Conservation (phyloP, 2,888 invertebrate species). For the Nephrotoma flavescens region DNA sequence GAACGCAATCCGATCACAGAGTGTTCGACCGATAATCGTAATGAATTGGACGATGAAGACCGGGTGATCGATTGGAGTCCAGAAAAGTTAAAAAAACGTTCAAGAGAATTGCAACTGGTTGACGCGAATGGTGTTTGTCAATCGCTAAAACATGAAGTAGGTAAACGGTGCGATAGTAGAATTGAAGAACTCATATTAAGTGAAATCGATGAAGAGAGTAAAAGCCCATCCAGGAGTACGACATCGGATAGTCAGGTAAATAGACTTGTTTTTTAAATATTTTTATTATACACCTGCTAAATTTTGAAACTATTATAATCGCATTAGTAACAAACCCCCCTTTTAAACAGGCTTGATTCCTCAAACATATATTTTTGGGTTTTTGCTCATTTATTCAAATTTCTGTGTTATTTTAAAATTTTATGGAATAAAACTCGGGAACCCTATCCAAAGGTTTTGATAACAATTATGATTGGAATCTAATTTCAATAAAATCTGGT, state of each 20-base stretch:
- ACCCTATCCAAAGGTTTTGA: no score
- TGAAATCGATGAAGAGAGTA: slow-evolving; percentile 36
- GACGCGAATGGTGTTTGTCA: slow-evolving; percentile 28
- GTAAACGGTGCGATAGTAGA: slow-evolving; percentile 28
- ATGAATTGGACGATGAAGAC: slow-evolving; percentile 27
- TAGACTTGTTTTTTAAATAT: slow-evolving; percentile 13
- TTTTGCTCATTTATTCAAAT: no score
- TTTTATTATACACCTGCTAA: not conserved
- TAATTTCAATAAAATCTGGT: no score
- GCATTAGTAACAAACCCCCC: no score
- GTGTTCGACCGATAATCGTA: slow-evolving; percentile 5
- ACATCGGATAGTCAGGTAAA: slow-evolving; percentile 64
- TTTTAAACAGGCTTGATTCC: no score
- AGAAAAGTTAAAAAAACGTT: slow-evolving; percentile 54
- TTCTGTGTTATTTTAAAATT: no score
- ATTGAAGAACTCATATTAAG: slow-evolving; percentile 34
- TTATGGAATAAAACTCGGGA: no score
- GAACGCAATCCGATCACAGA: slow-evolving; percentile 24
- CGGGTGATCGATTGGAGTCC: slow-evolving; percentile 46
- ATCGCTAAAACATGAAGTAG: slow-evolving; percentile 20
- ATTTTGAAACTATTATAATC: no score
- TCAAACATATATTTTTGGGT: no score
- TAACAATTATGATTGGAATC: no score
- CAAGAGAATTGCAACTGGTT: slow-evolving; percentile 49
- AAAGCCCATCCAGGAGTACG: slow-evolving; percentile 56